Base-by-base conservation (phyloP, 2,797 vertebrate genomes). In the Melanotaenia trifasciata region DNA sequence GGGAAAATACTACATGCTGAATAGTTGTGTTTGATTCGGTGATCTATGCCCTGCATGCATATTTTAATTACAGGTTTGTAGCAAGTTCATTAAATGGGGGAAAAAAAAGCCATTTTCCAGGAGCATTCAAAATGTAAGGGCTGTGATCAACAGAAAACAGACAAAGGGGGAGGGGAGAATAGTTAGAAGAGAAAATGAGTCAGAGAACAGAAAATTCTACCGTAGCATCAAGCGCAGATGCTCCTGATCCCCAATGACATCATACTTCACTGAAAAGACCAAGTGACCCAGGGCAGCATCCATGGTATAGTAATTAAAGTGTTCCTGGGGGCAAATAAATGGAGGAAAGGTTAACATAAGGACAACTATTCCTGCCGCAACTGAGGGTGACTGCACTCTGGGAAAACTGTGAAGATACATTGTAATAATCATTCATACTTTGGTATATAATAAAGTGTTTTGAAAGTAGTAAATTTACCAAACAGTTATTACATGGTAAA, bases 271-370 rank as follows among this genome's bases (percentile, higher is more conserved):
- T 3, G 98, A 99, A 91, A 99, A 99, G 67, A 99, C 96, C 26
- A 99, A 94, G 88, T 98, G 96, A 64, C 98, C 97, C 65, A 99
- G 93, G 0, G 94, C 95, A 0, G 94, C 89, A 81, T 99, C 97
- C 94, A 97, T 89, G 13, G 97, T 97, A 93, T 99, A 99, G 93
- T 98, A 99, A 91, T 97, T 99, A 94, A 99, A 99, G 89, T 99
- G 98, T 85, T 99, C 98, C 98, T 99, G 89, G 0, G 18, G 86
- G 82, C 75, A 89, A 79, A 91, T 33, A 69, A 36, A 77, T 72
- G 84, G 70, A 82, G 50, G 64, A 75, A 62, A 69, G 9, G 50
- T 73, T 72, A 82, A 76, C 64, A 64, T 43, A 59, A 53, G 40
- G 6, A 72, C 51, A 47, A 79, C 62, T 28, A 20, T 40, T 76